These are phyloP conservation scores for Asarcornis scutulata DNA, from an alignment of 2,113 vertebrate genomes.

Conservation along the genomic window DNA sequence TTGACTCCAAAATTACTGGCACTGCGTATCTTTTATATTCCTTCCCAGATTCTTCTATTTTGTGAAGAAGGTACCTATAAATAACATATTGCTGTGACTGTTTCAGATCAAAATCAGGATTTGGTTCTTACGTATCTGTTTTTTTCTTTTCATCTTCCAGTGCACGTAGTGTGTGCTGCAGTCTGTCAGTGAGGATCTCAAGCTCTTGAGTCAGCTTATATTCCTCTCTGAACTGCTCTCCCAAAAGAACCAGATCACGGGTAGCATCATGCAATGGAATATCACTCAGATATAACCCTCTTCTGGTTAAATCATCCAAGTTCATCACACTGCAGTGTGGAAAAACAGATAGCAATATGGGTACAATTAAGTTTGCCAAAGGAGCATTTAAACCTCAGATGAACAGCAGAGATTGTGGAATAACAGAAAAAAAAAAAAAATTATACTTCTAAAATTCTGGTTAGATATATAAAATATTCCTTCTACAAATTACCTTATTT, in stretches of 20 bases:
- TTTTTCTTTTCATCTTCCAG: constrained; percentile 99
- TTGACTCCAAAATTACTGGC: background rate
- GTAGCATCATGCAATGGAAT: constrained; percentile 97
- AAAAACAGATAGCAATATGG: background rate
- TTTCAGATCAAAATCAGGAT: background rate
- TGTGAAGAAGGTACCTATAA: constrained; percentile 26
- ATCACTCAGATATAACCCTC: constrained; percentile 96
- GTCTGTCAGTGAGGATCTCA: constrained; percentile 95
- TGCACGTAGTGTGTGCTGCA: constrained; percentile 95
- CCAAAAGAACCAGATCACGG: constrained; percentile 94
- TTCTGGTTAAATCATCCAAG: constrained; percentile 93
- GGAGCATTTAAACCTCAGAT: background rate
- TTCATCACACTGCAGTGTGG: constrained; percentile 91
- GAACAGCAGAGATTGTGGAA: background rate
- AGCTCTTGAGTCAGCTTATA: constrained; percentile 98
- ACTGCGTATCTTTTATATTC: background rate
- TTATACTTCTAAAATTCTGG: background rate
- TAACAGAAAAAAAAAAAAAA: background rate
- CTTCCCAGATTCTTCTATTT: background rate
- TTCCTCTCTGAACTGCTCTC: constrained; percentile 97
- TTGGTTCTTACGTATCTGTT: constrained; percentile 91
- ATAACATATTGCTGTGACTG: background rate
- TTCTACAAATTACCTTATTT: background rate
- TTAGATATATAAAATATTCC: background rate
- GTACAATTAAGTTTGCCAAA: background rate